Percentiles rank a stretch among this genome's conserved stretches.
These are phyloP conservation scores for Circaetus gallicus DNA, from an alignment of 2,113 vertebrate genomes.

Conservation along the genomic window DNA sequence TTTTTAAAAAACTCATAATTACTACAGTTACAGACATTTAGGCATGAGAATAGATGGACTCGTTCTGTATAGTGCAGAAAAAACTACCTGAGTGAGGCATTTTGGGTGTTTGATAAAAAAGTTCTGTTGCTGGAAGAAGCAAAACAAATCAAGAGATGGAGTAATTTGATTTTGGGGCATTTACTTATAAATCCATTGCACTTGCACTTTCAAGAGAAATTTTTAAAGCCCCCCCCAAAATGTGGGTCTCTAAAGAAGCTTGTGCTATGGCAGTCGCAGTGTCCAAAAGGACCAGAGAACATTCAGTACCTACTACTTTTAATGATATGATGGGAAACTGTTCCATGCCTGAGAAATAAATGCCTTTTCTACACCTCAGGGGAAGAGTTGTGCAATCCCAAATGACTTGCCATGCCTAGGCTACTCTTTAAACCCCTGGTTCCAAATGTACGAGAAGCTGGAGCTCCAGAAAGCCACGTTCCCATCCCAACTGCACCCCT, in stretches of 20 bases:
- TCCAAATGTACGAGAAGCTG: not conserved
- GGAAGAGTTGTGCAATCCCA: not conserved
- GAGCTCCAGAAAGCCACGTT: not conserved
- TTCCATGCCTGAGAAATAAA: slow-evolving; percentile 25
- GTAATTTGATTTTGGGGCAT: not conserved
- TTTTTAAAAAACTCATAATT: not conserved
- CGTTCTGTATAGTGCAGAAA: not conserved
- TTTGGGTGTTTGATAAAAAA: not conserved
- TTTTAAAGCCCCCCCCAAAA: not conserved
- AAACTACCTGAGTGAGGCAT: not conserved
- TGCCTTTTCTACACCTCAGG: slow-evolving; percentile 26
- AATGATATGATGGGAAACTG: slow-evolving; percentile 9
- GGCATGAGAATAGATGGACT: not conserved
- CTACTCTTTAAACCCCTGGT: not conserved
- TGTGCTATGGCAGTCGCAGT: not conserved
- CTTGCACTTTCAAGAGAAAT: not conserved
- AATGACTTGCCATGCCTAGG: not conserved
- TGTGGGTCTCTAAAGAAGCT: not conserved
- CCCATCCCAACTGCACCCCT: not conserved
- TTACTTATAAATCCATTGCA: not conserved
- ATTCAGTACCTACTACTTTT: slow-evolving; percentile 2
- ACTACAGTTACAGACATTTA: not conserved
- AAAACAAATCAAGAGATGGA: not conserved
- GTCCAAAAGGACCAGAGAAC: not conserved
- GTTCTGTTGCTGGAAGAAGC: not conserved